These are phyloP conservation scores for Ceratina japonica DNA, from an alignment of 1,140 invertebrate genomes.

Conservation along the genomic window DNA sequence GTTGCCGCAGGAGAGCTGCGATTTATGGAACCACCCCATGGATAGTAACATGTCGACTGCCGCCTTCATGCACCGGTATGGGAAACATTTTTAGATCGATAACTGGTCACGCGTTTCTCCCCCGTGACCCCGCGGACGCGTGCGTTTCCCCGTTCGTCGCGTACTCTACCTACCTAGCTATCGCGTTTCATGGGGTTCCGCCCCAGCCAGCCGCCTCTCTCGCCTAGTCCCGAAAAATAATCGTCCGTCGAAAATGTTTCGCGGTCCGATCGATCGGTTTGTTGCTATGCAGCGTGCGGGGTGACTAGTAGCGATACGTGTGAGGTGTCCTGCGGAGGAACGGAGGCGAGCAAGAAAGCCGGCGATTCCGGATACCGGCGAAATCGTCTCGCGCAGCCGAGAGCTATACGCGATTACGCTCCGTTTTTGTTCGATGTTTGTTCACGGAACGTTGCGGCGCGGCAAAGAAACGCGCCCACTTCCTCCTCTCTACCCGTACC, in stretches of 20 bases:
- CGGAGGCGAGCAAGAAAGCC: conserved; percentile 2
- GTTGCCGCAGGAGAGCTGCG: conserved; percentile 57
- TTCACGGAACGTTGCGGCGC: conserved; percentile 16
- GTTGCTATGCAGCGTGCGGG: conserved; percentile 57
- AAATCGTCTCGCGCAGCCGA: not conserved
- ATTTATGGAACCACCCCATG: conserved; percentile 78
- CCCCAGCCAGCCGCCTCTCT: no score
- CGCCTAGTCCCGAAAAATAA: conserved; percentile 14
- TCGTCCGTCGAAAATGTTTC: conserved; percentile 37
- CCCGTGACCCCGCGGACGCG: conserved; percentile 11
- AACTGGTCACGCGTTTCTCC: conserved; percentile 12
- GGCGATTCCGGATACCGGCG: not conserved
- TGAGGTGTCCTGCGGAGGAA: not conserved
- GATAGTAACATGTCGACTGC: conserved; percentile 79
- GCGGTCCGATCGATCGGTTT: conserved; percentile 53
- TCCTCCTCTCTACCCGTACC: not conserved
- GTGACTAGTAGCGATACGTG: not conserved
- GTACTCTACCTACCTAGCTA: no score
- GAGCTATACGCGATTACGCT: not conserved
- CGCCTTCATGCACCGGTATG: conserved; percentile 76
- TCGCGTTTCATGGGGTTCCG: conserved; percentile 6
- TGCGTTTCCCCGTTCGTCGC: no score
- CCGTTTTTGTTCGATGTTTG: conserved; percentile 23
- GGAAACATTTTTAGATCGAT: conserved; percentile 58
- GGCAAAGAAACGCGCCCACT: conserved; percentile 34